phyloP scores from a whole-genome alignment of 2,113 vertebrate species.

The Myiagra hebetior region DNA sequence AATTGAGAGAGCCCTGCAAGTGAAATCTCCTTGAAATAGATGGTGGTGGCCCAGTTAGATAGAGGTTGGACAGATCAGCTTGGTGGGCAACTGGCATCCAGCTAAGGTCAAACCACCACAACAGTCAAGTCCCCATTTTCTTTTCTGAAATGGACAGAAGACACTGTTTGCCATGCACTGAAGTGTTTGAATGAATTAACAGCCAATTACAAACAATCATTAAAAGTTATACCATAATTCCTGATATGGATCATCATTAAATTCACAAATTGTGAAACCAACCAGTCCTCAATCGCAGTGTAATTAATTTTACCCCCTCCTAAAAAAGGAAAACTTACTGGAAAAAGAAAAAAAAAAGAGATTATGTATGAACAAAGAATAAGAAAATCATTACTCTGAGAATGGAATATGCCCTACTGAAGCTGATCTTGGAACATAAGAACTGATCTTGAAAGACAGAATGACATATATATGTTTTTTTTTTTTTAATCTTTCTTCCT shows the following conservation, averaged over 20 bases:
- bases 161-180: background rate
- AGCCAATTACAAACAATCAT: background rate
- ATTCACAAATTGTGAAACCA: background rate
- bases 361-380: background rate
- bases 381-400: background rate
- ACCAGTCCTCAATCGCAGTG: background rate
- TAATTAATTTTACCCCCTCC: background rate
- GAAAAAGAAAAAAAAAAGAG: background rate
- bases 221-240: background rate
- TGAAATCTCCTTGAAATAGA: background rate
- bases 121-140: background rate
- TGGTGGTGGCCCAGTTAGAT: accelerated
- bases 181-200: background rate
- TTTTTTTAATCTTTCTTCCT: background rate
- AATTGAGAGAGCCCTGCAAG: accelerated
- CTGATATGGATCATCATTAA: background rate
- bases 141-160: background rate
- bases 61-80: background rate
- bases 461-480: background rate
- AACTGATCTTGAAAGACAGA: background rate
- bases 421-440: background rate
- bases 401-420: accelerated
- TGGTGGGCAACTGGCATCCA: background rate
- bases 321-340: background rate
- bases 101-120: background rate